Base-by-base conservation (phyloP, 2,888 invertebrate genomes). In the Myopa testacea region DNA sequence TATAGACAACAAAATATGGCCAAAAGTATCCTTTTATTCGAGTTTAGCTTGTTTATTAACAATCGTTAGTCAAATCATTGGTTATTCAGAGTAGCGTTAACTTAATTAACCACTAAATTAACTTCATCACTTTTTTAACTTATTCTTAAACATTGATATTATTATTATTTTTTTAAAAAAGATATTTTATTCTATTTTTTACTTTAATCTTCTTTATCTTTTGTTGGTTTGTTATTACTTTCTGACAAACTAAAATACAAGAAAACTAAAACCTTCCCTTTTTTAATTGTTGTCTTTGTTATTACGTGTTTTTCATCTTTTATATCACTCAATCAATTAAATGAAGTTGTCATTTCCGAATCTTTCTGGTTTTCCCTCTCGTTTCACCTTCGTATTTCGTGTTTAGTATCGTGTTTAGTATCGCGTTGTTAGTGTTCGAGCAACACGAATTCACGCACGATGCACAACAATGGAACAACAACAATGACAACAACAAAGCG, bases 291-390 rank as follows among this genome's bases (percentile, higher is more conserved):
- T 62, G 12, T 5, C 26, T 34, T 63, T 63, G 34, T 63, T 63
- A 8, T 37, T 34, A 37, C 34, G 4, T 63, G 63, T 37, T 34
- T 16, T 37, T 63, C 14, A 63, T 4, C 8, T 26, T 60, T 37
- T 37, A 65, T 34, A 65, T 65, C 50, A 16, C 45, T 8, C 45
- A 45, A 45, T 45, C 55, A 52, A 55, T 55, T 55, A n/a, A 55
- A 70, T 70, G 70, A 55, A 70, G 55, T 70, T 16, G 70, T 70
- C 55, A 55, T 52, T 55, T 55, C 19, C 34, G 69, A 26, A 70
- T 4, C 40, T 12, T 40, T 40, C 40, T 67, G n/a, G 40, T 40
- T 40, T 37, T 16, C 38, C 2, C 65, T 65, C 4, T 4, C 12
- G 45, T 45, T 0, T 3, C 45, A 45, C 45, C 26, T 26, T 45